These are phyloP conservation scores for Drosophila willistoni DNA, from an alignment of 1,140 invertebrate species.

Conservation along the genomic window DNA sequence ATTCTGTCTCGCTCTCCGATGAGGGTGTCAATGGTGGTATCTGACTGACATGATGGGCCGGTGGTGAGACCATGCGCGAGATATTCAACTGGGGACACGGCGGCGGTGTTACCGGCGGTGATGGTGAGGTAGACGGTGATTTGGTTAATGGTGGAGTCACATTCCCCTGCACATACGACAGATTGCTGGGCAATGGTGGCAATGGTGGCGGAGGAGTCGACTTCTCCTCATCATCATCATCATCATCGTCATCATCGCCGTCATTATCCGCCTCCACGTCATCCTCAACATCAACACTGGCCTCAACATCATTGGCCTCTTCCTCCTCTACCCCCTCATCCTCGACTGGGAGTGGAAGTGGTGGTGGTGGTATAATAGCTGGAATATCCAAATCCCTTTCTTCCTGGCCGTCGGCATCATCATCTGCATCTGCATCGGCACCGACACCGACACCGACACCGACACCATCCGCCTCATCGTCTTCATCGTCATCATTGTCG, in stretches of 20 bases:
- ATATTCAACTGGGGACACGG: constrained; percentile 67
- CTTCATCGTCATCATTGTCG: constrained; percentile 65
- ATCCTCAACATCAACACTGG: constrained; percentile 14
- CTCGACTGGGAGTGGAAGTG: constrained; percentile 17
- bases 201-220: constrained; percentile 77
- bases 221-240: constrained; percentile 66
- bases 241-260: constrained; percentile 29
- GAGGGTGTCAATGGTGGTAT: constrained; percentile 75
- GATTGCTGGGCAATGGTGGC: constrained; percentile 75
- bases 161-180: constrained; percentile 73
- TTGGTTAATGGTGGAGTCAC: constrained; percentile 72
- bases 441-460: constrained; percentile 55
- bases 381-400: neutral
- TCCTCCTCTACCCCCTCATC: constrained; percentile 20
- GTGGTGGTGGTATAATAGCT: constrained; percentile 10
- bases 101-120: constrained; percentile 74
- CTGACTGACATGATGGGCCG: constrained; percentile 65
- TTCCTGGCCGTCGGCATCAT: neutral
- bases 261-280: constrained; percentile 27
- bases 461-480: constrained; percentile 62
- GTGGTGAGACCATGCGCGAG: constrained; percentile 72
- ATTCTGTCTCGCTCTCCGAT: constrained; percentile 76
- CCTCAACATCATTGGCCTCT: constrained; percentile 14
- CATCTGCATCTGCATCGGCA: no score
- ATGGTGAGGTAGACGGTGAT: constrained; percentile 76